Evolutionary conservation across 2,113 vertebrate genomes (phyloP).

Genomic region (Ancistrus triradiatus): DNA sequence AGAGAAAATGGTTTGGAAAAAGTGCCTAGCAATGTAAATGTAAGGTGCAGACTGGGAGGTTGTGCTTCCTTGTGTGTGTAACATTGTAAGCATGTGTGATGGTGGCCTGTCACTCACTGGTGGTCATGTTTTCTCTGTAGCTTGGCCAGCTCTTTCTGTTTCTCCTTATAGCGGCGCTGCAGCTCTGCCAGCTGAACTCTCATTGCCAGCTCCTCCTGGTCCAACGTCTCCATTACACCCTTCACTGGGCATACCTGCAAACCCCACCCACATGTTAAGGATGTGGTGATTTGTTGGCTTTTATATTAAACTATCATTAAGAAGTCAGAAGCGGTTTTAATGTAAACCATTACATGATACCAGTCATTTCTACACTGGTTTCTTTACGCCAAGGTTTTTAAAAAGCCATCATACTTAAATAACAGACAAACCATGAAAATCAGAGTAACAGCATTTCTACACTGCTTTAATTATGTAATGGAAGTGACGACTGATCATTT

Average conservation of each 20-base stretch:
- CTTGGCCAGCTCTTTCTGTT: conserved; percentile 91
- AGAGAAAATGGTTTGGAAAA: conserved; percentile 24
- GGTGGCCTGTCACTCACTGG: conserved; percentile 66
- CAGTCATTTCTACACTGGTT: too few species aligned
- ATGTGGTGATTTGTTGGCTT: not conserved
- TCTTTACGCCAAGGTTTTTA: too few species aligned
- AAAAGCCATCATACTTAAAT: too few species aligned
- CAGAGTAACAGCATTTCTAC: too few species aligned
- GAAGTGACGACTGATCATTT: too few species aligned
- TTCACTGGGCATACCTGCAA: conserved; percentile 89
- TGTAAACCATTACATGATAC: too few species aligned
- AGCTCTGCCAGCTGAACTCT: conserved; percentile 88
- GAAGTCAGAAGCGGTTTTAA: not conserved
- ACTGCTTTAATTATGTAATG: too few species aligned
- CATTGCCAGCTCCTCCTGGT: conserved; percentile 90
- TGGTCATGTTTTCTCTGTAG: conserved; percentile 87
- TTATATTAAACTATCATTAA: not conserved
- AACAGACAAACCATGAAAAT: too few species aligned
- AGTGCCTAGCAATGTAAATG: conserved; percentile 22
- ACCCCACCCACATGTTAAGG: conserved; percentile 40
- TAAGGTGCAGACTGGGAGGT: not conserved
- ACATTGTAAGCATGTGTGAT: conserved; percentile 29
- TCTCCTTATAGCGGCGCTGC: conserved; percentile 93
- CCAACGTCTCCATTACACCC: conserved; percentile 87
- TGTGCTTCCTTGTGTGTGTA: conserved; percentile 10